Evolutionary conservation across 2,888 invertebrate genomes (phyloP).

Genomic region (Blastobasis lacticolella): DNA sequence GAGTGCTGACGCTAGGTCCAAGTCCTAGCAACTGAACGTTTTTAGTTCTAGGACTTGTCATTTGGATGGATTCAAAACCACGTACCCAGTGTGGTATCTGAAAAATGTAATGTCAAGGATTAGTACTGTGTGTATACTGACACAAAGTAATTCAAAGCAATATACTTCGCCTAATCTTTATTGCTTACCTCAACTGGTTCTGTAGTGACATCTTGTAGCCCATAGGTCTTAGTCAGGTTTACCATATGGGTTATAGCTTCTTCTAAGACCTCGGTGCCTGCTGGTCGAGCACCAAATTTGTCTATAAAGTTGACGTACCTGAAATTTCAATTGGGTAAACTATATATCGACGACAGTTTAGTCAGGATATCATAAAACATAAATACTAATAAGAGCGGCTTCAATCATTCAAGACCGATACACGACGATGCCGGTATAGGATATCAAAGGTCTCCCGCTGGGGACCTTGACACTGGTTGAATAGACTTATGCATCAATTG

Average conservation of each 20-base stretch:
- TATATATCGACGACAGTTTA: no score
- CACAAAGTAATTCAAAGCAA: background rate
- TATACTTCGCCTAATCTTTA: background rate
- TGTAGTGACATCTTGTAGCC: conserved; percentile 75
- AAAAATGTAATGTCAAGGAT: conserved; percentile 12
- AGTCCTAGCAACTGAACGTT: conserved; percentile 79
- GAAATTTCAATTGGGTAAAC: conserved; percentile 9
- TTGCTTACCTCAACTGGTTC: conserved; percentile 71
- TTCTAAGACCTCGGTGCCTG: conserved; percentile 77
- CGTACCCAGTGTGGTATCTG: conserved; percentile 67
- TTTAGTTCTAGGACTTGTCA: conserved; percentile 76
- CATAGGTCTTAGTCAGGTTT: conserved; percentile 34
- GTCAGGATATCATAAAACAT: no score
- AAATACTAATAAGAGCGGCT: no score
- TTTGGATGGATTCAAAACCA: conserved; percentile 76
- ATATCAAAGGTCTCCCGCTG: no score
- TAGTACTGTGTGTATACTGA: no score
- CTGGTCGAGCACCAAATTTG: conserved; percentile 76
- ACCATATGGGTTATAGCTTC: conserved; percentile 78
- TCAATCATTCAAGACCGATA: no score
- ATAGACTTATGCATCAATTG: no score
- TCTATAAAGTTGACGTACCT: conserved; percentile 46
- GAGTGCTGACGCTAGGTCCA: conserved; percentile 80
- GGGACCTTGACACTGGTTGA: no score
- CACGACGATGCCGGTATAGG: no score